These are phyloP conservation scores for Otolemur garnettii DNA, from an alignment of 2,113 vertebrate species.

Conservation along the genomic window DNA sequence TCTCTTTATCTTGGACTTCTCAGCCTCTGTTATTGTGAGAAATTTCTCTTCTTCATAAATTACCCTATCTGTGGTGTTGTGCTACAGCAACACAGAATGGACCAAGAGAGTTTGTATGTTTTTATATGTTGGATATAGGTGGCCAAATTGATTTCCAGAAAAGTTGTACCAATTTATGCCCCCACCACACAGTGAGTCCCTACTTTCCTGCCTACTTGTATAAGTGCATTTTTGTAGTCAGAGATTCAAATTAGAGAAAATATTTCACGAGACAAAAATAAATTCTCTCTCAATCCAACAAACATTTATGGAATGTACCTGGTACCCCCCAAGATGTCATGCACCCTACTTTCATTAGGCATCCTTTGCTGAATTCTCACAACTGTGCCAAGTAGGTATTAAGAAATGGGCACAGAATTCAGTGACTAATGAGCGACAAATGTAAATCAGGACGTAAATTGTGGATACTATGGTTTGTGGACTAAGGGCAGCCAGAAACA, in stretches of 20 bases:
- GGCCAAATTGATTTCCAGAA: not conserved
- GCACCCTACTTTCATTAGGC: not conserved
- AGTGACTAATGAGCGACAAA: not conserved
- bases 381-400: not conserved
- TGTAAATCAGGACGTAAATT: not conserved
- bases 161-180: not conserved
- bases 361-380: not conserved
- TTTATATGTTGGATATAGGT: not conserved
- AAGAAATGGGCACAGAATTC: not conserved
- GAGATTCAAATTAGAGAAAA: conserved; percentile 31
- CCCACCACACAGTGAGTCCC: not conserved
- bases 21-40: not conserved
- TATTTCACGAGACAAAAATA: conserved; percentile 53
- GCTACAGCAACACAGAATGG: not conserved
- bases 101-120: not conserved
- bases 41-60: not conserved
- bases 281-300: not conserved
- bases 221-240: not conserved
- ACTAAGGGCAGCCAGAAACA: not conserved
- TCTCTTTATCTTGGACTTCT: not conserved
- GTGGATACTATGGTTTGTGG: not conserved
- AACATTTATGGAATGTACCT: not conserved
- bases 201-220: not conserved
- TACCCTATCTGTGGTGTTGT: not conserved
- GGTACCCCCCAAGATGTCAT: not conserved